Evolutionary conservation across 2,797 vertebrate species (phyloP), one percentile per base, ranked within the genome.

Genomic region (Apogon hyalosoma): DNA sequence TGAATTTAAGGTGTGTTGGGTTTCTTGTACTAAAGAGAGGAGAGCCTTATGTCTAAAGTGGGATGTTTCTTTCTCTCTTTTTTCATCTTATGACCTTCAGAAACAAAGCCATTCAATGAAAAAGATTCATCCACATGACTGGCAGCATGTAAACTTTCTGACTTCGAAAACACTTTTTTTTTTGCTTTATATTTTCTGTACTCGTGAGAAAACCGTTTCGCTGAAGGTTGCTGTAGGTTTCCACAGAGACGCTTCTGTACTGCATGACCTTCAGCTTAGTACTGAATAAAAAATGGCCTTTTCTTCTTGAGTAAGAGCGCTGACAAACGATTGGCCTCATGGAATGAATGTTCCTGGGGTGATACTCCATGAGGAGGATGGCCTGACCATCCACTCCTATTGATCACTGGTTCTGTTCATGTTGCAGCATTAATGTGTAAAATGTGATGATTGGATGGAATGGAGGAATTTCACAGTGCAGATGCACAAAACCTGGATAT

Each of bases 331-430:
- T 11, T 42, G 38, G 33, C 49, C 42, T 24, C 16, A 36, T 52
- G 47, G 15, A 66, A 43, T 3, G 19, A 24, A 24, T 46, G 48
- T n/a, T 61, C 15, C 16, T 0, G 1, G 64, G 46, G 42, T 53
- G 73, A 48, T 65, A 66, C 75, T 65, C 67, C 46, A 63, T 58
- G 49, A 51, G 57, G 48, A 56, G 55, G 50, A 71, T 9, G 38
- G n/a, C 38, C 36, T 2, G 1, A 24, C 58, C 43, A 15, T 45
- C 16, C 56, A 6, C 56, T 49, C 14, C 15, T 58, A 78, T 56
- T 53, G 70, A 77, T 52, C 41, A 9, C 28, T 54, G 21, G 48
- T 51, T 62, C 42, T 39, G 28, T 24, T 46, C 9, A 10, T 43
- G 9, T 18, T 10, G 7, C 63, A 75, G 36, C 1, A 1, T 47